A percentile compares a stretch with the other conserved stretches of the same genome.
phyloP scores from a whole-genome alignment of 1,140 invertebrate genomes.

The Brachystomella parvula region DNA sequence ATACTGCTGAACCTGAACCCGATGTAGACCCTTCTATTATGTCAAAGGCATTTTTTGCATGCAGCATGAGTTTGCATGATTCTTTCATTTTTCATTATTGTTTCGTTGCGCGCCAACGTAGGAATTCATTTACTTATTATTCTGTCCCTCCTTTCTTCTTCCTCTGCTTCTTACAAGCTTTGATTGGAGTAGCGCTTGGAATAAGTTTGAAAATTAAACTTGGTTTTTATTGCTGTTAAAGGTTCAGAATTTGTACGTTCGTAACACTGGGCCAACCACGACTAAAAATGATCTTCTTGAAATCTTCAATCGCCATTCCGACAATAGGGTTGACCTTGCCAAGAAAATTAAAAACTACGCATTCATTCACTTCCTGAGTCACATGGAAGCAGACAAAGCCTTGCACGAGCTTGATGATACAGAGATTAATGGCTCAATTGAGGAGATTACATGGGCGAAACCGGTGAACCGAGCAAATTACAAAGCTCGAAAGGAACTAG shows the following conservation, averaged over 20 bases:
- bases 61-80: conserved; percentile 16
- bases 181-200: too few relatives aligned
- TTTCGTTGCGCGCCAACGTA: too few relatives aligned
- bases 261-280: conserved; percentile 51
- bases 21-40: conserved; percentile 27
- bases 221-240: too few relatives aligned
- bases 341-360: conserved; percentile 51
- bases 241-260: conserved; percentile 51
- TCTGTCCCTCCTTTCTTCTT: background rate
- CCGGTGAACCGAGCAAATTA: conserved; percentile 42
- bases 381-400: conserved; percentile 47
- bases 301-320: conserved; percentile 42
- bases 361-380: conserved; percentile 48
- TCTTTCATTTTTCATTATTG: background rate
- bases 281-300: conserved; percentile 47
- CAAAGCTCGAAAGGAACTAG: conserved; percentile 20
- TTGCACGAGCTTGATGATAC: conserved; percentile 44
- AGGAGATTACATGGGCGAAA: conserved; percentile 47
- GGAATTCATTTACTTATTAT: background rate
- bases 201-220: too few relatives aligned
- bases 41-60: conserved; percentile 25
- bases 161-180: background rate
- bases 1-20: conserved; percentile 55
- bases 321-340: conserved; percentile 46
- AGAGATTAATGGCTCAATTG: conserved; percentile 44